Conservation (phyloP, 1,140 invertebrate species). For the Hylaeus volcanicus region DNA sequence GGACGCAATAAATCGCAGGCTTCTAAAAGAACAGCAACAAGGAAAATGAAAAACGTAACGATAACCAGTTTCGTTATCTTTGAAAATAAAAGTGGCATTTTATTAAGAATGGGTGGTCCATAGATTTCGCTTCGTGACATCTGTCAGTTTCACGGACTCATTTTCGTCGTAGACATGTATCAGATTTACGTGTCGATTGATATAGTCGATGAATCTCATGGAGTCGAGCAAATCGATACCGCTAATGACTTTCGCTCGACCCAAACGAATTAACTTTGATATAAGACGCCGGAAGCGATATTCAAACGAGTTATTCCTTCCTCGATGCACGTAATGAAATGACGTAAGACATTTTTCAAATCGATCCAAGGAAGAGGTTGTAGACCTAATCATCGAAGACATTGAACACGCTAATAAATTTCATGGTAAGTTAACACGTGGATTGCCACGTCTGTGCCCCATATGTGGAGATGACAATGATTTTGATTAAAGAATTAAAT, state of each 20-base stretch:
- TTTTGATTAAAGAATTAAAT: too few species aligned
- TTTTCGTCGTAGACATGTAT: background rate
- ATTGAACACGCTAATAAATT: background rate
- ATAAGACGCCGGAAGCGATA: background rate
- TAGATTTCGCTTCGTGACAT: background rate
- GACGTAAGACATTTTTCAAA: background rate
- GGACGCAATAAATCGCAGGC: background rate
- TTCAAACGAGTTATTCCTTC: too few species aligned
- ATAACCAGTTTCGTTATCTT: slow-evolving; percentile 2
- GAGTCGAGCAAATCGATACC: background rate
- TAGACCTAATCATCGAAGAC: background rate
- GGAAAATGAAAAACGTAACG: background rate
- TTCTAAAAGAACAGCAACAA: background rate
- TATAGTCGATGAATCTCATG: slow-evolving; percentile 18
- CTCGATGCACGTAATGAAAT: background rate
- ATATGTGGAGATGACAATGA: background rate
- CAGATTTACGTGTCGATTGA: slow-evolving; percentile 31
- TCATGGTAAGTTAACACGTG: background rate
- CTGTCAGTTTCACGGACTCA: background rate
- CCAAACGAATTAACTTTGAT: background rate
- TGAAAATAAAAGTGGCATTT: background rate
- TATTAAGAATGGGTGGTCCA: slow-evolving; percentile 8
- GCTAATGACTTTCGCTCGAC: background rate
- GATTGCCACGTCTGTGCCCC: too few species aligned
- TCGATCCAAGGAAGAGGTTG: background rate